Percentiles rank a stretch among this genome's conserved stretches.
These are phyloP conservation scores for Brachionus manjavacas DNA, from an alignment of 1,140 invertebrate species.

Conservation along the genomic window DNA sequence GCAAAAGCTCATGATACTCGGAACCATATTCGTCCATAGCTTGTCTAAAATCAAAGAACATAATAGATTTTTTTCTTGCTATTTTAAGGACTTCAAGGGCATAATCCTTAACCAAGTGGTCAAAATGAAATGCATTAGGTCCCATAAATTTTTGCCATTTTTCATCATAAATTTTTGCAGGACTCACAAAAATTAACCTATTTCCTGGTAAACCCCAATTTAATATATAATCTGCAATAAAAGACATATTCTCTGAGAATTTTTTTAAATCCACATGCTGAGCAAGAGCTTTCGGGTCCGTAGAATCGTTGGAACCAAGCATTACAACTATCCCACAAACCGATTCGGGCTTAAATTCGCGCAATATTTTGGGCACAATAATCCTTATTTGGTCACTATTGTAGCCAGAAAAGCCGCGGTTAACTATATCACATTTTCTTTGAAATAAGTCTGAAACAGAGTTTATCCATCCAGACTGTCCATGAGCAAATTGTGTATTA, in stretches of 20 bases:
- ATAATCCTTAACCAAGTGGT: conserved; percentile 16
- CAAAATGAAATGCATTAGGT: neutral
- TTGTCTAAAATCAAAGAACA: neutral
- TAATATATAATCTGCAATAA: conserved; percentile 46
- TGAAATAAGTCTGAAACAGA: conserved; percentile 5
- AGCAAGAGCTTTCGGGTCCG: conserved; percentile 45
- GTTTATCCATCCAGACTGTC: neutral
- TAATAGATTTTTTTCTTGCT: neutral
- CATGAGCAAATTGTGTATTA: conserved; percentile 27
- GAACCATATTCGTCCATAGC: conserved; percentile 15
- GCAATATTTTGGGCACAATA: conserved; percentile 51
- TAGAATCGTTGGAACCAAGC: conserved; percentile 57
- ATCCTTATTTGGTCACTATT: conserved; percentile 52
- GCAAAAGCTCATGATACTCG: conserved; percentile 2
- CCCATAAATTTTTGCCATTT: neutral
- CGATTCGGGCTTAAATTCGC: conserved; percentile 46
- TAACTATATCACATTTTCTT: conserved; percentile 57
- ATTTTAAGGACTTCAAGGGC: neutral
- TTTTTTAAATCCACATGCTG: conserved; percentile 57
- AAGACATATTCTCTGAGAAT: conserved; percentile 50
- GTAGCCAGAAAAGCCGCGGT: conserved; percentile 58
- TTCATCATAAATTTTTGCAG: neutral
- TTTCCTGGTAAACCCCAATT: neutral
- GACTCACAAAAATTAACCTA: conserved; percentile 8
- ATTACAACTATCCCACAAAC: conserved; percentile 52